These are phyloP conservation scores for Octodonta nipae DNA, from an alignment of 2,888 invertebrate genomes.

Conservation along the genomic window DNA sequence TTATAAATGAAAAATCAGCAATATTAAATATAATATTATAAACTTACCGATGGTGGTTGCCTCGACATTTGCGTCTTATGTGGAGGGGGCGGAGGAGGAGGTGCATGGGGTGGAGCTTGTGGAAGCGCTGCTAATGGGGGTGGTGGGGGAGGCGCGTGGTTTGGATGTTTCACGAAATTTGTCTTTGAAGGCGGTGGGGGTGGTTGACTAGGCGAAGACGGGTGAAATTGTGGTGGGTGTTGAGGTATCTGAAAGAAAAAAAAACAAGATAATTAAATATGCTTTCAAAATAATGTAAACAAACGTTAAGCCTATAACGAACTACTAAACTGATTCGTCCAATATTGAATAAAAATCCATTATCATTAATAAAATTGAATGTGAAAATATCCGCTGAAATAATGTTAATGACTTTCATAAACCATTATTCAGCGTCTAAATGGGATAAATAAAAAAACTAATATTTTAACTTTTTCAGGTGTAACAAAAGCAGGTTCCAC, in stretches of 20 bases:
- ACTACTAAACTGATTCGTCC: background rate
- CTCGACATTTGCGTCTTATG: constrained; percentile 17
- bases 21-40: constrained; percentile 1
- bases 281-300: background rate
- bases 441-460: too few relatives aligned
- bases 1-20: too few relatives aligned
- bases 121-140: constrained; percentile 18
- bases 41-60: background rate
- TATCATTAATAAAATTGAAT: too few relatives aligned
- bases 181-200: constrained; percentile 23
- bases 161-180: constrained; percentile 29
- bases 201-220: constrained; percentile 26
- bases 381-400: too few relatives aligned
- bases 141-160: constrained; percentile 32
- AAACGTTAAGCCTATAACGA: too few relatives aligned
- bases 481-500: too few relatives aligned
- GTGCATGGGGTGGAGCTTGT: constrained; percentile 22
- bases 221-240: constrained; percentile 26
- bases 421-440: too few relatives aligned
- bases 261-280: too few relatives aligned
- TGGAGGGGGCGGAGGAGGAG: constrained; percentile 27
- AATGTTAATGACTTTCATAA: too few relatives aligned
- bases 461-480: too few relatives aligned
- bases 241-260: constrained; percentile 17
- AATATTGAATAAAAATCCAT: too few relatives aligned